Conservation (phyloP, 2,888 invertebrate genomes). For the Ischnura elegans region DNA sequence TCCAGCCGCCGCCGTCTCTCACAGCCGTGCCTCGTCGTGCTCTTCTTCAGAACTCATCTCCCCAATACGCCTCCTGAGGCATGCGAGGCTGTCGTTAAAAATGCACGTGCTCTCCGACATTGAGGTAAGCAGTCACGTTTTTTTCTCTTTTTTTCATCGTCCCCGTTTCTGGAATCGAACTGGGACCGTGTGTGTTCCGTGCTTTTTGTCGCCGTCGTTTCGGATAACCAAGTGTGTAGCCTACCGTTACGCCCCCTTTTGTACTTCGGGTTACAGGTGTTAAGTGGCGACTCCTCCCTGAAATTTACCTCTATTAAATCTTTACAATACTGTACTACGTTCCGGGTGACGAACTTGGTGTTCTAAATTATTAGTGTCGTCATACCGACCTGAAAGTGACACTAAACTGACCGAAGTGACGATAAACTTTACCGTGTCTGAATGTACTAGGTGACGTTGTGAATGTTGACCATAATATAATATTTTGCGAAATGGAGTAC, state of each 20-base stretch:
- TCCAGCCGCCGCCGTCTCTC: not conserved
- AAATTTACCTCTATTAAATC: too few relatives aligned
- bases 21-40: not conserved
- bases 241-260: not conserved
- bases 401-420: too few relatives aligned
- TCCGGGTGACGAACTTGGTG: too few relatives aligned
- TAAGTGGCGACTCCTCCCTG: not conserved
- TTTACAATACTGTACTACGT: too few relatives aligned
- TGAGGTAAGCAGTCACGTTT: not conserved
- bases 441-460: too few relatives aligned
- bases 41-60: not conserved
- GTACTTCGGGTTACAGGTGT: not conserved
- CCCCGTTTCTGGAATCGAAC: not conserved
- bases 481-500: too few relatives aligned
- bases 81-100: conserved; percentile 1
- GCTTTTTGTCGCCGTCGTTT: not conserved
- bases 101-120: conserved; percentile 12
- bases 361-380: too few relatives aligned
- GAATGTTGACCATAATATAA: too few relatives aligned
- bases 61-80: not conserved
- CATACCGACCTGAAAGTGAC: too few relatives aligned
- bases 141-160: not conserved
- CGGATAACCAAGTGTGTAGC: not conserved
- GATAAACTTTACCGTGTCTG: too few relatives aligned
- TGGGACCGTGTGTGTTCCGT: not conserved